A percentile compares a stretch with the other conserved stretches of the same genome.
Conservation (phyloP, 2,113 vertebrate species). For the Colius striatus region DNA sequence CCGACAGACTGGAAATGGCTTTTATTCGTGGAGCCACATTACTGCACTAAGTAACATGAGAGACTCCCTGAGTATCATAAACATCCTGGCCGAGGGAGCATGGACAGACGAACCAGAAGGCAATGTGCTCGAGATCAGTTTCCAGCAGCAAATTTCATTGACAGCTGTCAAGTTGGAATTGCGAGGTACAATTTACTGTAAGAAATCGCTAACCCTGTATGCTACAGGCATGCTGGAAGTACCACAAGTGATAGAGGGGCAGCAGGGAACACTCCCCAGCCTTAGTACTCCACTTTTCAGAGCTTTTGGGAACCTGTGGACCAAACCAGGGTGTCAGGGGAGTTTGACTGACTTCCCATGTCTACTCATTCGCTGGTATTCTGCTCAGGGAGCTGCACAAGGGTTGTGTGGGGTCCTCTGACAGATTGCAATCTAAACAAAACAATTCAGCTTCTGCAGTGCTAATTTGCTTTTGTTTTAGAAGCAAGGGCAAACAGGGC, state of each 20-base stretch:
- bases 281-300: neutral
- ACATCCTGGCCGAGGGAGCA: constrained; percentile 48
- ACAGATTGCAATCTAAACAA: constrained; percentile 4
- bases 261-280: neutral
- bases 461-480: constrained; percentile 40
- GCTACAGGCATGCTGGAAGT: neutral
- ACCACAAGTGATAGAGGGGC: neutral
- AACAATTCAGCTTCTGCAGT: constrained; percentile 12
- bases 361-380: neutral
- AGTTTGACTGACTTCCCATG: neutral
- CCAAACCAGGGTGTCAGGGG: neutral
- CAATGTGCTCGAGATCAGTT: constrained; percentile 56
- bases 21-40: constrained; percentile 58
- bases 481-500: constrained; percentile 33
- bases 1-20: constrained; percentile 56
- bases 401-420: neutral
- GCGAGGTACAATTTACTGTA: constrained; percentile 22
- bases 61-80: constrained; percentile 62
- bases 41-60: constrained; percentile 62
- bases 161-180: constrained; percentile 48
- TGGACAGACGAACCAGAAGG: constrained; percentile 38
- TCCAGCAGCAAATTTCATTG: constrained; percentile 44
- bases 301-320: neutral
- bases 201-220: neutral
- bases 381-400: neutral